Base-by-base conservation (phyloP, 2,797 vertebrate species). In the Nyctibius grandis region DNA sequence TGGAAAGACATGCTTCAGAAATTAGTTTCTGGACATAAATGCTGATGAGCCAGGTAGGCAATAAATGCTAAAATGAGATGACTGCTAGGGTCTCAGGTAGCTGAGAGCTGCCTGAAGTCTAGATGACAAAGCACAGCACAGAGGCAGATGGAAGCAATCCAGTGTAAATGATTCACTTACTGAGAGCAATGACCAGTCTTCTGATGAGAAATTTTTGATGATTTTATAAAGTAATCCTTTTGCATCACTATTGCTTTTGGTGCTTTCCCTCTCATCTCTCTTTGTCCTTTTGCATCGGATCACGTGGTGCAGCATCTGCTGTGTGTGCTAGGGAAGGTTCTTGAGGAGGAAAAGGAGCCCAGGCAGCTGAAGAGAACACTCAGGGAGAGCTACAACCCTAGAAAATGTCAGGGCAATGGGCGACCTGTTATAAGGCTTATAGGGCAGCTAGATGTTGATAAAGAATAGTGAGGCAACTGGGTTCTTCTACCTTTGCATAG, bases 141-240 rank as follows among this genome's bases (percentile, higher is more conserved):
- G 50, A 34, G 15, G 75, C 31, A 81, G 47, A 73, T 59, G 51
- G 77, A 92, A 89, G 36, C 28, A 89, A 67, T 76, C 33, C 73
- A 47, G 12, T 45, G 22, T n/a, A 79, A 95, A 69, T 15, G 6
- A 89, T 75, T 91, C n/a, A 81, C 45, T 89, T 70, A 72, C 26
- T 47, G 74, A 89, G 47, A 64, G 13, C 48, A 77, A 73, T 45
- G 68, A 74, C 22, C 11, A 57, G 17, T 65, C 31, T 77, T 91
- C 67, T 83, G 53, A 65, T 47, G 68, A 92, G 33, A 83, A 91
- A 22, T 42, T 72, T 82, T 47, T 57, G 23, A 40, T 94, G 48
- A 61, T 72, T 85, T 91, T 57, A 83, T 72, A 68, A 91, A 77
- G 22, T 33, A 82, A 85, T 65, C n/a, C 29, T 91, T 85, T 68